Evolutionary conservation across 2,113 vertebrate species (phyloP), one percentile per base, ranked within the genome.

Genomic region (Cyprinus carpio): DNA sequence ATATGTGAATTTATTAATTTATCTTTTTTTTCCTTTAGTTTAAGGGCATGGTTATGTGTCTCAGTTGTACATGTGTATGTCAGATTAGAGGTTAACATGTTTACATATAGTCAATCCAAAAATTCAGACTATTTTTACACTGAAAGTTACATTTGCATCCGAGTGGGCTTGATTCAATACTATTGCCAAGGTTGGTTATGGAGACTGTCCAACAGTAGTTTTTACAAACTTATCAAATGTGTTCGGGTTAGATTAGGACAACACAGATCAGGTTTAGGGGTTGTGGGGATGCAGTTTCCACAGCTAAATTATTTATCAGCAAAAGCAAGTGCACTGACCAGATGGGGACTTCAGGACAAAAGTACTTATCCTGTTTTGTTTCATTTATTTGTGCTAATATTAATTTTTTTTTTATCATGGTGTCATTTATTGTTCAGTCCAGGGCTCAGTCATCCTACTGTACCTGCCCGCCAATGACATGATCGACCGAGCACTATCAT

Each of bases 251-350:
- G 81, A 67, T 82, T 76, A 88, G 62, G 15, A 74, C 29, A 25
- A 25, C 15, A 77, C 29, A 7, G 72, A 83, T 86, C 81, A 86
- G 81, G 80, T 86, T 82, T n/a, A 62, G 29, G 78, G 84, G 51
- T 79, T 84, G 51, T 87, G 51, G 51, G 67, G 49, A 67, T 75
- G 34, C 56, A 80, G 75, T 86, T 91, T 88, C 84, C 87, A 90
- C 85, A 86, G 84, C 90, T 77, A 34, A 64, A 86, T 90, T 91
- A 91, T 92, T 92, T 90, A 90, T 90, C 90, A 93, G 91, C 91
- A 88, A 91, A 31, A 92, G 91, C 91, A 89, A 91, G 90, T 93
- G 93, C 93, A 93, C 93, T 93, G 93, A 93, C 87, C 86, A 90
- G 76, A 90, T 83, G 91, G 87, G 90, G 91, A 90, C 92, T 92